A percentile compares a stretch with the other conserved stretches of the same genome.
phyloP scores from a whole-genome alignment of 2,888 invertebrate genomes.

The Catocala nupta region DNA sequence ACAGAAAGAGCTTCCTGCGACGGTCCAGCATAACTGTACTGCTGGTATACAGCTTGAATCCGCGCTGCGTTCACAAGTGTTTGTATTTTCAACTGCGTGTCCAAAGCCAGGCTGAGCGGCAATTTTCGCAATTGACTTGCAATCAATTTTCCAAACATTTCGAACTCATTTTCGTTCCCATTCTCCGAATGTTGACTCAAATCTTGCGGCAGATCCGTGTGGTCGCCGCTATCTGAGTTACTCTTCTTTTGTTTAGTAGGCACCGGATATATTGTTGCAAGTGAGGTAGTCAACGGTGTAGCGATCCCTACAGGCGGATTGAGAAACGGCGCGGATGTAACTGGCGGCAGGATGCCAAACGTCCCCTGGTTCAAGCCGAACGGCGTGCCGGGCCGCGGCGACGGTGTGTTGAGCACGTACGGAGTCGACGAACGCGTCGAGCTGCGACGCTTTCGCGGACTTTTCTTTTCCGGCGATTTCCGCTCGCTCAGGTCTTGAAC shows the following conservation, averaged over 20 bases:
- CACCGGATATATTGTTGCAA: slow-evolving; percentile 80
- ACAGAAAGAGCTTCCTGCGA: slow-evolving; percentile 82
- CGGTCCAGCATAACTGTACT: slow-evolving; percentile 82
- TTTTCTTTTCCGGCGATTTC: slow-evolving; percentile 83
- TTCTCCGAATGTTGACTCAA: slow-evolving; percentile 82
- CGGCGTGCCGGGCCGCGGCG: slow-evolving; percentile 82
- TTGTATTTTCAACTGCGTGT: slow-evolving; percentile 82
- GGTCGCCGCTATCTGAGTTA: slow-evolving; percentile 71
- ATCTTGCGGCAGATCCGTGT: slow-evolving; percentile 78
- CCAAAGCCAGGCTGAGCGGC: slow-evolving; percentile 79
- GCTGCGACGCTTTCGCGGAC: slow-evolving; percentile 79
- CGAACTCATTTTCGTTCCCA: slow-evolving; percentile 82
- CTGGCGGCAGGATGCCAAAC: slow-evolving; percentile 77
- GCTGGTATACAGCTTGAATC: slow-evolving; percentile 83
- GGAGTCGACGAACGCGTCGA: slow-evolving; percentile 82
- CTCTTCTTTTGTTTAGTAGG: slow-evolving; percentile 81
- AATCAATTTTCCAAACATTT: slow-evolving; percentile 84
- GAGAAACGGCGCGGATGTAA: slow-evolving; percentile 76
- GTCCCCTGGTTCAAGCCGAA: slow-evolving; percentile 78
- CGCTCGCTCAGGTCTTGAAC: slow-evolving; percentile 83
- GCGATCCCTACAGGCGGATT: slow-evolving; percentile 84
- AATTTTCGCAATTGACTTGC: slow-evolving; percentile 82
- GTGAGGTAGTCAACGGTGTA: slow-evolving; percentile 80
- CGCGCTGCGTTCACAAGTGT: slow-evolving; percentile 81
- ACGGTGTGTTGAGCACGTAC: slow-evolving; percentile 82